Evolutionary conservation across 2,888 invertebrate species (phyloP).

Genomic region (Caenorhabditis sinica): DNA sequence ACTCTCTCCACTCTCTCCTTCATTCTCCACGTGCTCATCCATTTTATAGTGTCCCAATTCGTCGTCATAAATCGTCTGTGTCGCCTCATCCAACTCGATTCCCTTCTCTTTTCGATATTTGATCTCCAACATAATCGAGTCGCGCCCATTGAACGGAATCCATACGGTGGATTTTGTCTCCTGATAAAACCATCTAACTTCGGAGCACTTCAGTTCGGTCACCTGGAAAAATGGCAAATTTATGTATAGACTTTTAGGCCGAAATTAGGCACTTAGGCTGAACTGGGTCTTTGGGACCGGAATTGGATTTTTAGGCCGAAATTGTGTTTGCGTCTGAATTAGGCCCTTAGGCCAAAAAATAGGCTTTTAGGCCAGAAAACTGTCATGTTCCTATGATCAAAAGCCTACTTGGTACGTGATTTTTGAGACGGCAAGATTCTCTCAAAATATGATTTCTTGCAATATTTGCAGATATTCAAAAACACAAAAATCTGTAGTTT

Average conservation of each 20-base stretch:
- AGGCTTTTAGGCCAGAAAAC: neutral
- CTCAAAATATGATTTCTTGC: slow-evolving; percentile 3
- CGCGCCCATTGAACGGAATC: slow-evolving; percentile 76
- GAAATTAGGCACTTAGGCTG: neutral
- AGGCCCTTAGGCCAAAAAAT: too few species aligned
- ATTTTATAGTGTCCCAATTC: slow-evolving; percentile 40
- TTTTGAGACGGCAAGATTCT: neutral
- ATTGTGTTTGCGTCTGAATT: too few species aligned
- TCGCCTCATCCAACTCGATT: slow-evolving; percentile 71
- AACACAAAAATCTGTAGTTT: neutral
- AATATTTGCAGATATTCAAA: neutral
- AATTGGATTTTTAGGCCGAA: too few species aligned
- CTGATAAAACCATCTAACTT: slow-evolving; percentile 82
- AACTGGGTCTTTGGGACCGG: too few species aligned
- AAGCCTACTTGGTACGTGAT: neutral
- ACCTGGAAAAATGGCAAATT: slow-evolving; percentile 71
- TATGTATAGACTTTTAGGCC: too few species aligned
- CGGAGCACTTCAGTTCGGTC: slow-evolving; percentile 74
- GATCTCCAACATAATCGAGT: slow-evolving; percentile 82
- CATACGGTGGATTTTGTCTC: slow-evolving; percentile 63
- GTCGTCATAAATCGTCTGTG: slow-evolving; percentile 54
- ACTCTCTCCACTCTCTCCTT: neutral
- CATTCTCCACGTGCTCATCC: slow-evolving; percentile 23
- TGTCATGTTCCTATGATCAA: neutral
- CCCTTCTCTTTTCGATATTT: slow-evolving; percentile 75